Evolutionary conservation across 2,888 invertebrate species (phyloP), one percentile per base, ranked within the genome.

Genomic region (Himalopsyche anomala): DNA sequence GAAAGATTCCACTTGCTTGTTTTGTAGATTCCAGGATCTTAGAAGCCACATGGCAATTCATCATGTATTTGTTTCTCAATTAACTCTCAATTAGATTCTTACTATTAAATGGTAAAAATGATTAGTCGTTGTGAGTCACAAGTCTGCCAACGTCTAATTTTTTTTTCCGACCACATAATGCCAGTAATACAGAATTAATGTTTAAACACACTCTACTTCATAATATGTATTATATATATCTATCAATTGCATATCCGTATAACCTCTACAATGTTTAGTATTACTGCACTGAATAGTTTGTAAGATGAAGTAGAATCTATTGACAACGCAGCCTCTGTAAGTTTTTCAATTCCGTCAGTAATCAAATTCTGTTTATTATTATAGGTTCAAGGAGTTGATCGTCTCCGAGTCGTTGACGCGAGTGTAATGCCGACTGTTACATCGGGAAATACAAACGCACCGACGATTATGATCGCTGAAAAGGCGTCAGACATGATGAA

Each of bases 401-500:
- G 95, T 0, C 92, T 96, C 40, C 92, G 96, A 9, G 95, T 96
- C 80, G 95, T 95, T 2, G 96, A 96, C 90, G 95, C 95, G 2
- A 95, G 95, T 89, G 92, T 96, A 83, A 95, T 96, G 94, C 96
- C 96, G 4, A 90, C 92, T 0, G 95, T 95, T 4, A 91, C 94
- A 11, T 94, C 95, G 0, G 95, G 95, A 51, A 95, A 95, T 91
- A 95, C 95, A 80, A 95, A 95, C 91, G 95, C 95, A n/a, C 95
- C 95, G 4, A 91, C 93, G 87, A 93, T 95, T 89, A 95, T 95
- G 95, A 93, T 95, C 81, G 95, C 92, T 0, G 95, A 96, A 90
- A 94, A 95, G 84, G 95, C 94, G 2, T 93, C 94, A 0, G 95
- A 95, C 91, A 92, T 95, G 91, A 94, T 96, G 90, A 95, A 95